A percentile compares a stretch with the other conserved stretches of the same genome.
These are phyloP conservation scores for Perithous albicinctus DNA, from an alignment of 2,888 invertebrate genomes.

Conservation along the genomic window DNA sequence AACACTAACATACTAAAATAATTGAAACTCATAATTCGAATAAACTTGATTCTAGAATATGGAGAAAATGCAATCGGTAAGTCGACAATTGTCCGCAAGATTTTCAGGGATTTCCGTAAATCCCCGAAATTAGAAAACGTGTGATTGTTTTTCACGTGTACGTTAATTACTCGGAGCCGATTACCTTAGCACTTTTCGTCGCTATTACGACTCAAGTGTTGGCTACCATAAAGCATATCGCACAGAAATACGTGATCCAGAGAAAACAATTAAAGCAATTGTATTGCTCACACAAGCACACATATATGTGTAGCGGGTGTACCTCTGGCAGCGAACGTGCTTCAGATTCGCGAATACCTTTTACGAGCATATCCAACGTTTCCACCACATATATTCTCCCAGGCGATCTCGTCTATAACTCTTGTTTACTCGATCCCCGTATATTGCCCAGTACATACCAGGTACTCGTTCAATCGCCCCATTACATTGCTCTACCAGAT, in stretches of 20 bases:
- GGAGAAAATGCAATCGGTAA: no score
- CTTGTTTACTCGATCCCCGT: constrained; percentile 37
- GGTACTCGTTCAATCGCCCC: constrained; percentile 31
- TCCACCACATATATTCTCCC: constrained; percentile 15
- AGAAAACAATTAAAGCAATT: background rate
- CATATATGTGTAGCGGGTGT: background rate
- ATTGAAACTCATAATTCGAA: no score
- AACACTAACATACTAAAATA: no score
- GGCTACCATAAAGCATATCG: background rate
- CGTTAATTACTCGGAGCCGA: constrained; percentile 21
- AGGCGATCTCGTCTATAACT: constrained; percentile 29
- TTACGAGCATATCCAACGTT: constrained; percentile 54
- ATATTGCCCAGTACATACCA: background rate
- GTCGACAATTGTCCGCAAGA: constrained; percentile 56
- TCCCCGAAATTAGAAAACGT: constrained; percentile 46
- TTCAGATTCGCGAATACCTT: constrained; percentile 36
- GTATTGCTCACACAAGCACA: background rate
- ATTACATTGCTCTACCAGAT: constrained; percentile 39
- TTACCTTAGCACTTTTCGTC: background rate
- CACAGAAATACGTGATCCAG: background rate
- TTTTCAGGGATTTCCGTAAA: constrained; percentile 38
- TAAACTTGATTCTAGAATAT: no score
- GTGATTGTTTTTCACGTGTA: constrained; percentile 2
- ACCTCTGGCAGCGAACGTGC: background rate
- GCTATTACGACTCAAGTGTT: constrained; percentile 8